Conservation (phyloP, 2,888 invertebrate genomes). For the Aleiodes leptofemur region DNA sequence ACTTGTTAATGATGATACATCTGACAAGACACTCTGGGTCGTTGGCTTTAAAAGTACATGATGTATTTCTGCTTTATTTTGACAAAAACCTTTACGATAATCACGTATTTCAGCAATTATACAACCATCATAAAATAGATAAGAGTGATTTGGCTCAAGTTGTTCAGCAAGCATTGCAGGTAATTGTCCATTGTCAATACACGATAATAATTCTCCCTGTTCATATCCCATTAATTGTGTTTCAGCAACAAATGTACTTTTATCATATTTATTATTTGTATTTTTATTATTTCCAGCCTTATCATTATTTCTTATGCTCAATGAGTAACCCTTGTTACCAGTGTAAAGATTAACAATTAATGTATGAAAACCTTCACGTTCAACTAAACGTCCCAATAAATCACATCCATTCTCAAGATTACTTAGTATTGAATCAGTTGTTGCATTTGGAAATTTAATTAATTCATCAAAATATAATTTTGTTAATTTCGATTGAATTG, state of each 20-base stretch:
- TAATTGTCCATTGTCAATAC: conserved; percentile 93
- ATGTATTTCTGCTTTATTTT: conserved; percentile 87
- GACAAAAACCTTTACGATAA: conserved; percentile 88
- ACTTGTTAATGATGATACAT: conserved; percentile 71
- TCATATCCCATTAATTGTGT: conserved; percentile 91
- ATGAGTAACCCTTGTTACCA: conserved; percentile 93
- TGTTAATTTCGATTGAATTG: conserved; percentile 72
- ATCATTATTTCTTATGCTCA: conserved; percentile 80
- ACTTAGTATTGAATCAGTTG: conserved; percentile 73
- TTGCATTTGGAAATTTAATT: conserved; percentile 72
- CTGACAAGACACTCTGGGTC: conserved; percentile 78
- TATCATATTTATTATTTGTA: conserved; percentile 77
- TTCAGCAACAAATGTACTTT: conserved; percentile 81
- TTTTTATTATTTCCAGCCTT: conserved; percentile 46
- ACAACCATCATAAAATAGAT: conserved; percentile 93
- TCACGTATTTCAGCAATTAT: conserved; percentile 94
- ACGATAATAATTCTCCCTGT: conserved; percentile 90
- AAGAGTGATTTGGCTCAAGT: conserved; percentile 88
- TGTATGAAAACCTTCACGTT: conserved; percentile 90
- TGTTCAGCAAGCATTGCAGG: conserved; percentile 91
- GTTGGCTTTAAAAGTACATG: conserved; percentile 92
- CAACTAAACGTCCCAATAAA: conserved; percentile 89
- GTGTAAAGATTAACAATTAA: conserved; percentile 94
- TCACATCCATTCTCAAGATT: conserved; percentile 74
- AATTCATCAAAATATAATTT: conserved; percentile 73